phyloP scores from a whole-genome alignment of 2,888 invertebrate species.

The Augochlorella aurata region DNA sequence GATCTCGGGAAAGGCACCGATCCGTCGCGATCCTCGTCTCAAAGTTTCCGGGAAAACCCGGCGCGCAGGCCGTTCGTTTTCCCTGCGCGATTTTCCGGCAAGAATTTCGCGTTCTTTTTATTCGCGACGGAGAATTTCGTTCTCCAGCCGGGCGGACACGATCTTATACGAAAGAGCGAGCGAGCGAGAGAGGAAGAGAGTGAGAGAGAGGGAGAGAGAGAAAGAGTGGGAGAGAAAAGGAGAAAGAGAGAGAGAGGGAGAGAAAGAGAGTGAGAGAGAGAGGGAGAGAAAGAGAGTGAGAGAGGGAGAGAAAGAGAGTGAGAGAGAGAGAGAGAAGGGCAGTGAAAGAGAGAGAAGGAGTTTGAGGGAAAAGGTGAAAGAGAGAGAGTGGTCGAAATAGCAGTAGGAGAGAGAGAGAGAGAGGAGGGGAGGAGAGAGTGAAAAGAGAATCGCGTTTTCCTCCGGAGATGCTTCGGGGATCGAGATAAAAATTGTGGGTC shows the following conservation, averaged over 20 bases:
- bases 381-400: not conserved
- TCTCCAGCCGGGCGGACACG: not conserved
- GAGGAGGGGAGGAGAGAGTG: not conserved
- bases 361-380: too few species aligned
- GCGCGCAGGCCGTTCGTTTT: not conserved
- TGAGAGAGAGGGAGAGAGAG: not conserved
- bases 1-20: not conserved
- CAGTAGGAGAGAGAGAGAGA: constrained; percentile 2
- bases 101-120: not conserved
- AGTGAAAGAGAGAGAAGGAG: not conserved
- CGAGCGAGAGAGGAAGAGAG: too few species aligned
- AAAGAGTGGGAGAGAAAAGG: too few species aligned
- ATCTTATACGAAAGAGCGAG: not conserved
- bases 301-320: not conserved
- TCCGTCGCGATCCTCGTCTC: not conserved
- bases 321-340: not conserved
- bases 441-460: not conserved
- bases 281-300: too few species aligned
- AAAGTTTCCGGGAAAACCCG: not conserved
- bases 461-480: constrained; percentile 1
- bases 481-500: constrained; percentile 49
- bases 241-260: not conserved
- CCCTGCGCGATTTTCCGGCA: not conserved
- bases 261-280: not conserved
- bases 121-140: not conserved